phyloP scores from a whole-genome alignment of 2,888 invertebrate species.

The Sphecodes monilicornis region DNA sequence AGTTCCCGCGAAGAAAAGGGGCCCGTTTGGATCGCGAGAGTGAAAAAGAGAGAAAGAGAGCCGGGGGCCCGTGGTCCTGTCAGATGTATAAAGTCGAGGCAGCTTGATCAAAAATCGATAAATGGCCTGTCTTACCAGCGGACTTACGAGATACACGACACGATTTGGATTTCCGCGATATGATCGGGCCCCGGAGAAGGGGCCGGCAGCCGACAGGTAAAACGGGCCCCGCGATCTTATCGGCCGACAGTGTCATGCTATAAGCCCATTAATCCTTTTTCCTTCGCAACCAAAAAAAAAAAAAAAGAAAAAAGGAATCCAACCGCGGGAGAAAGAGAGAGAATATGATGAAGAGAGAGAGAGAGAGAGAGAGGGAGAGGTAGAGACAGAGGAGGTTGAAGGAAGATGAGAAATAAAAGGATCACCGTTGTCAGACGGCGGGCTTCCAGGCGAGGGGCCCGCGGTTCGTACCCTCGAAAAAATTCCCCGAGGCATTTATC shows the following conservation, averaged over 20 bases:
- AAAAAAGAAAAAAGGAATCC: too few relatives aligned
- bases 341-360: background rate
- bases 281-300: slow-evolving; percentile 54
- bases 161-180: slow-evolving; percentile 76
- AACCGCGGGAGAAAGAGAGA: slow-evolving; percentile 8
- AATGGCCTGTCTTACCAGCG: slow-evolving; percentile 62
- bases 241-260: slow-evolving; percentile 74
- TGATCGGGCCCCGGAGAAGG: slow-evolving; percentile 64
- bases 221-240: slow-evolving; percentile 76
- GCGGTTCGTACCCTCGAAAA: slow-evolving; percentile 24
- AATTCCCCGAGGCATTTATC: slow-evolving; percentile 49
- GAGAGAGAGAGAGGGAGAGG: background rate
- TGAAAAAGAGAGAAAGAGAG: background rate
- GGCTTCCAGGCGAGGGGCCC: slow-evolving; percentile 25
- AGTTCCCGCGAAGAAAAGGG: background rate
- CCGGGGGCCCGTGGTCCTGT: background rate
- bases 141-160: slow-evolving; percentile 63
- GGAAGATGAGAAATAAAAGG: slow-evolving; percentile 38
- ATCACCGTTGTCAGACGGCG: slow-evolving; percentile 35
- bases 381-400: background rate
- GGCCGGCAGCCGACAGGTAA: slow-evolving; percentile 68
- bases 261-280: slow-evolving; percentile 76
- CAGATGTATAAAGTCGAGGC: background rate
- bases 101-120: slow-evolving; percentile 64
- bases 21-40: background rate